phyloP scores from a whole-genome alignment of 2,888 invertebrate species.

The Cryptocephalus moraei region DNA sequence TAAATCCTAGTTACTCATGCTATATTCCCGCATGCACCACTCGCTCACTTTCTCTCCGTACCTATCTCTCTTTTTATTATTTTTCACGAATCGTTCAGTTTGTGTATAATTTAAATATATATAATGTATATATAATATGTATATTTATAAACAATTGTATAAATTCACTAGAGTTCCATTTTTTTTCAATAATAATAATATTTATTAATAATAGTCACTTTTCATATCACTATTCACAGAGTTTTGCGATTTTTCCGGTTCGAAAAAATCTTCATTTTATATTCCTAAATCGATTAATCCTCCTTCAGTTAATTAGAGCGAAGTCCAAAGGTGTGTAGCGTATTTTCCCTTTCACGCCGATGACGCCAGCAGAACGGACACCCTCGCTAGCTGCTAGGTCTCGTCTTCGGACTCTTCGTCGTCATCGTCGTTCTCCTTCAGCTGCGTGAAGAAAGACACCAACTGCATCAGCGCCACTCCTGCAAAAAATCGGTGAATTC shows the following conservation, averaged over 20 bases:
- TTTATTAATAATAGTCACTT: neutral
- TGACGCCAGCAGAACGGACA: neutral
- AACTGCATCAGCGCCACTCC: slow-evolving; percentile 65
- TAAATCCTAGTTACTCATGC: neutral
- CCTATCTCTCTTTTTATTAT: neutral
- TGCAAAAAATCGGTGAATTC: slow-evolving; percentile 20
- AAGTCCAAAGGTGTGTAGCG: neutral
- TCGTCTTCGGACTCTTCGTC: slow-evolving; percentile 43
- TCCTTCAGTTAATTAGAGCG: no score
- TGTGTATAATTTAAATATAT: neutral
- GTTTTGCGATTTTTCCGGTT: no score
- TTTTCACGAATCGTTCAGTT: neutral
- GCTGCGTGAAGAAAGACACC: slow-evolving; percentile 60
- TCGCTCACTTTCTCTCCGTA: neutral
- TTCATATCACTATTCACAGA: neutral
- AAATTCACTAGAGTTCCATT: neutral
- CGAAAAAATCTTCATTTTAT: no score
- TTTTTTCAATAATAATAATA: neutral
- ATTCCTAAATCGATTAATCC: no score
- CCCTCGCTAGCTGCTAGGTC: slow-evolving; percentile 23
- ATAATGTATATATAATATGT: neutral
- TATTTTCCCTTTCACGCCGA: neutral
- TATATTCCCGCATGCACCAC: neutral
- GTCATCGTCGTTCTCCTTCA: slow-evolving; percentile 57
- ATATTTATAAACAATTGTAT: neutral